Evolutionary conservation across 2,888 invertebrate genomes (phyloP), one percentile per base, ranked within the genome.

Genomic region (Oeneis ivallda): DNA sequence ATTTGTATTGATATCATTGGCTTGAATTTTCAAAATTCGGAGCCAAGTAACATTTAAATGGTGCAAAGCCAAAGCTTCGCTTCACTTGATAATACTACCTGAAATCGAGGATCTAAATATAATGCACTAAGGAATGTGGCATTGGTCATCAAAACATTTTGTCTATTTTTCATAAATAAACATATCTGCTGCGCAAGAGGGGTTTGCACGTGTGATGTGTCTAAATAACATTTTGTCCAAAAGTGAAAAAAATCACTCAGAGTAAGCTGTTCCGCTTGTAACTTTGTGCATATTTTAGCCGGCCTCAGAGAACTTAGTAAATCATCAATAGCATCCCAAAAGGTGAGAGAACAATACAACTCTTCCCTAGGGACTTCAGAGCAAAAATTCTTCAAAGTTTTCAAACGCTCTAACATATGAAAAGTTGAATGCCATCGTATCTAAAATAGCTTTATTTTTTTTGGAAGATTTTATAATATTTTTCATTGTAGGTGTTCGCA

Each of bases 401-500:
- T 41, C 41, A 41, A 41, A 10, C 41, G 41, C 41, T 41, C 41
- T 11, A 41, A 11, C 41, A 41, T 41, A 41, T 41, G 11, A 41
- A 41, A 41, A 11, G 41, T 41, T 41, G 41, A 41, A 41, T 41
- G 13, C 41, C 41, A 41, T 10, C 41, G 41, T 11, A 15, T 45
- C 45, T 15, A 45, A 45, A 45, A 45, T 45, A 15, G 45, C 45
- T 45, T 45, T 45, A 45, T 45, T n/a, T 45, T 45, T 45, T n/a
- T 45, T n/a, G n/a, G 45, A n/a, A 15, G 45, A 45, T 45, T 45
- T 45, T 45, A 45, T 45, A n/a, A 45, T 15, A 15, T 15, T 45
- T 45, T n/a, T 45, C 45, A 45, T 45, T 45, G 45, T 45, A 45
- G 45, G 45, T 15, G 45, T 45, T 45, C 45, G 45, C 15, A 45